Base-by-base conservation (phyloP, 2,888 invertebrate species). In the Pollenia amentaria region DNA sequence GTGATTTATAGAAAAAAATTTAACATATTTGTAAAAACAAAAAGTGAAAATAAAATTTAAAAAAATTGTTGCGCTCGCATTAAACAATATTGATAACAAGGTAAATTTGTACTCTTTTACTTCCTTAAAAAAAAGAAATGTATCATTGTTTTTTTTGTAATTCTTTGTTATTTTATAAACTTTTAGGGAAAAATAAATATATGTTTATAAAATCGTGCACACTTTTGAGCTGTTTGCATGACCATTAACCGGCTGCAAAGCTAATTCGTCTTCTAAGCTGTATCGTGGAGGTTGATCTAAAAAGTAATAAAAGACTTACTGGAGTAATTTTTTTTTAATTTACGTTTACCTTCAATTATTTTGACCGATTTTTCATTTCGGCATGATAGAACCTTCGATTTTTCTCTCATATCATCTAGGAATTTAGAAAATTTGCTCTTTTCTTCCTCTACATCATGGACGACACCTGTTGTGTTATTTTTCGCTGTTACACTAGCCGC, bases 181-280 rank as follows among this genome's bases (percentile, higher is more conserved):
- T 14, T 62, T 40, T 14, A 46, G 40, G 38, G 40, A 38, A 67
- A 57, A 70, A 38, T 42, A 64, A 48, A n/a, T 16, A 77, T 67
- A 55, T 64, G 76, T 83, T 88, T 93, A 93, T 90, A 93, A 92
- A 90, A 93, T 92, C 75, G 92, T 91, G 91, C 93, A 93, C 62
- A 93, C 91, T 88, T 92, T 92, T 57, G 93, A 93, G 76, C 92
- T 91, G 76, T 91, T 89, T 46, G 86, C 87, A 44, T 88, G 88
- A 6, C 67, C 78, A 76, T 81, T 83, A 48, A 67, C 40, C 65
- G 89, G 70, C 87, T 90, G 88, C 76, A 78, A 16, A 48, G 90
- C 87, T 88, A 87, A 86, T 89, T 91, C 76, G 88, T 88, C 85
- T 73, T 88, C 87, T 57, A 87, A 88, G 12, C 90, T 88, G 82